phyloP scores from a whole-genome alignment of 2,113 vertebrate genomes.

The Lutjanus erythropterus region DNA sequence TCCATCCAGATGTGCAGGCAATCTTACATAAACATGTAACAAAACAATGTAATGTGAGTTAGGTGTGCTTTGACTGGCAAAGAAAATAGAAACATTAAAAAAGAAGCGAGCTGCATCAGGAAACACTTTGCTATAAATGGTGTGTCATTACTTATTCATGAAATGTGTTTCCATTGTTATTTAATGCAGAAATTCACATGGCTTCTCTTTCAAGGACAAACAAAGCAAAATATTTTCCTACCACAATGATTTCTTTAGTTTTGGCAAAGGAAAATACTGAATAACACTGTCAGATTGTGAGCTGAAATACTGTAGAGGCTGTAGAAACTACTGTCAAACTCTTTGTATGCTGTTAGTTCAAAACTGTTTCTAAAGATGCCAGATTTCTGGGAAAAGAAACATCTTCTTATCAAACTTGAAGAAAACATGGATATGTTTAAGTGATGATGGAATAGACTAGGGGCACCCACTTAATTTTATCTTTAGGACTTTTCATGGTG shows the following conservation, averaged over 20 bases:
- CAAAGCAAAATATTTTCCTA: conserved; percentile 42
- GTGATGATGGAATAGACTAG: no score
- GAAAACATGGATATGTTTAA: no score
- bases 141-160: conserved; percentile 54
- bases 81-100: conserved; percentile 24
- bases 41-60: conserved; percentile 54
- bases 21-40: conserved; percentile 49
- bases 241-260: conserved; percentile 43
- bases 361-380: not conserved
- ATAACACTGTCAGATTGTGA: not conserved
- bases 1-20: conserved; percentile 38
- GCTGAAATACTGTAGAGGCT: not conserved
- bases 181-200: conserved; percentile 46
- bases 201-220: conserved; percentile 52
- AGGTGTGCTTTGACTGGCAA: conserved; percentile 53
- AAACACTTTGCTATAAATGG: conserved; percentile 57
- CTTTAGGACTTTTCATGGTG: no score
- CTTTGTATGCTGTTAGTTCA: not conserved
- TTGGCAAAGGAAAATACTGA: conserved; percentile 27
- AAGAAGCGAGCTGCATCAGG: conserved; percentile 35
- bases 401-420: no score
- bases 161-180: conserved; percentile 58
- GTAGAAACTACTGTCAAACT: conserved; percentile 17
- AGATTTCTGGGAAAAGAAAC: not conserved
- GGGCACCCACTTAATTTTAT: no score